Conservation (phyloP, 92 coral and sea anemone genomes). For the Scolanthus callimorphus region DNA sequence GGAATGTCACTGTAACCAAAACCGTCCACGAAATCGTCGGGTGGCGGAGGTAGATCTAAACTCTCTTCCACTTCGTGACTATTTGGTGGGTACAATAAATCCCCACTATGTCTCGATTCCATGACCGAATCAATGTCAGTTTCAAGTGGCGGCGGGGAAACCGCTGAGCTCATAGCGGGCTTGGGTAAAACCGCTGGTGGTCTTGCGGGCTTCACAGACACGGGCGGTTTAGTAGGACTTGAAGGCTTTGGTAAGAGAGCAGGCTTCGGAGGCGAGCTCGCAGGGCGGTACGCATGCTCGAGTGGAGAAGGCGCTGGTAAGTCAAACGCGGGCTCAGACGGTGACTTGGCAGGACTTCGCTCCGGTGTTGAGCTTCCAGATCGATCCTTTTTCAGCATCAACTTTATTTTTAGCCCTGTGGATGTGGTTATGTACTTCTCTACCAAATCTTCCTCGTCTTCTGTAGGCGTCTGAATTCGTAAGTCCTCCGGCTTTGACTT, state of each 20-base stretch:
- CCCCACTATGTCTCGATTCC: background rate
- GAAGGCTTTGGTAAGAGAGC: background rate
- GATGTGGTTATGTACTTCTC: conserved; percentile 50
- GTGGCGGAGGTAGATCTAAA: conserved; percentile 54
- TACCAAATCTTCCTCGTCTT: conserved; percentile 19
- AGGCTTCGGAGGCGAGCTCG: background rate
- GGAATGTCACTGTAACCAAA: conserved; percentile 24
- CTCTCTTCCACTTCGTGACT: background rate
- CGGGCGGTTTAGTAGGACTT: background rate
- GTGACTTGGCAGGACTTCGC: background rate
- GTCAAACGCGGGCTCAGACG: background rate
- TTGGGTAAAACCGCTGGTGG: background rate
- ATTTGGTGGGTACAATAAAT: background rate
- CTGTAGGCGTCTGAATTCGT: too few relatives aligned
- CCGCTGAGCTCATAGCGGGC: too few relatives aligned
- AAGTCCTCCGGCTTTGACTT: too few relatives aligned
- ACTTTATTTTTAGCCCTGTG: conserved; percentile 54
- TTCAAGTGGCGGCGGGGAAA: background rate
- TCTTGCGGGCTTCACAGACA: background rate
- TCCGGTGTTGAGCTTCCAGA: background rate
- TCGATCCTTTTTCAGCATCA: conserved; percentile 20
- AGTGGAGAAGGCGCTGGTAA: background rate
- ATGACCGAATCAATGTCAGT: background rate
- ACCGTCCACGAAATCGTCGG: conserved; percentile 39
- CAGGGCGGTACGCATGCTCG: background rate